Evolutionary conservation across 2,888 invertebrate genomes (phyloP), one percentile per base, ranked within the genome.

Genomic region (Drosophila mettleri): DNA sequence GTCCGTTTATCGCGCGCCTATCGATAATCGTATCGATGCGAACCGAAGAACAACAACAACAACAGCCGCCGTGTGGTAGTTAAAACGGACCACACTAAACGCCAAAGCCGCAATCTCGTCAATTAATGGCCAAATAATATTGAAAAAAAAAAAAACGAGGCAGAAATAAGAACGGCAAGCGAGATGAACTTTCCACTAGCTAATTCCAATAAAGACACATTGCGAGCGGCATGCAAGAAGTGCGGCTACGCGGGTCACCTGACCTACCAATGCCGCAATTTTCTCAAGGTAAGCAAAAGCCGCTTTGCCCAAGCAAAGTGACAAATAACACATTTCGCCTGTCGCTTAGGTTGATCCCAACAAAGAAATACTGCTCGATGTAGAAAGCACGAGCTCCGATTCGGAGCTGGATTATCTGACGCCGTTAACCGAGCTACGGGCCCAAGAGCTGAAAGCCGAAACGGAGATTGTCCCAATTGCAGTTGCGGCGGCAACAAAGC

Each of bases 241-340:
- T 98, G 98, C 93, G 98, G 98, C 78, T 98, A 98, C 93, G 97
- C 97, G 69, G 98, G 98, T 1, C 98, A 99, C 92, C 94, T 99
- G 84, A 98, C 99, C 14, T 98, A 96, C 92, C 98, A 99, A 91
- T 99, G 98, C 90, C 94, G 98, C 83, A 99, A 99, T 92, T 98
- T 98, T 92, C 95, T 98, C 62, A 97, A 98, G 94, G 94, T 94
- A 93, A 92, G 91, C 91, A 60, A 57, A 72, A 41, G 64, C 60
- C 64, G 57, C 45, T 58, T 31, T 41, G 53, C 34, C 38, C 41
- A 61, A 29, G 14, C 16, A 22, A 52, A 52, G 22, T 57, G 59
- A 29, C 31, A 52, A 55, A 20, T 60, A 54, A 67, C 27, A 58
- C 45, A 38, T 38, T 20, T 2, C 22, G 22, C 12, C 22, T 14